Evolutionary conservation across 2,113 vertebrate genomes (phyloP).

Genomic region (Aspidoscelis tigris): DNA sequence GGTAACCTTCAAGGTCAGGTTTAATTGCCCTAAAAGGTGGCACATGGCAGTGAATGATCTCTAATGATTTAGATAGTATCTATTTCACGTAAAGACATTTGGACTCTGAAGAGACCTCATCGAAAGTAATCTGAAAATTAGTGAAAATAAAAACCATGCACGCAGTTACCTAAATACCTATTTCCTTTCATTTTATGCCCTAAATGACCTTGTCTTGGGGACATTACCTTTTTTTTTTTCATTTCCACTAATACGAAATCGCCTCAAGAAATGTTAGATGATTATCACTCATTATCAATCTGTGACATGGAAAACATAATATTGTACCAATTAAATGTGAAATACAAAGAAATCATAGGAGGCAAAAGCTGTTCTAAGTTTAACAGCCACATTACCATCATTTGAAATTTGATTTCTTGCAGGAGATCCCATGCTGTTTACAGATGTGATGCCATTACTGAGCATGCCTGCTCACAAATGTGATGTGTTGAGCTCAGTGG

Average conservation of each 20-base stretch:
- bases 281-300: slow-evolving; percentile 63
- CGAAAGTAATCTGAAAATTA: slow-evolving; percentile 88
- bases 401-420: neutral
- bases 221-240: slow-evolving; percentile 73
- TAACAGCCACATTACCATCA: fast-evolving
- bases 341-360: neutral
- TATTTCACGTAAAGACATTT: slow-evolving; percentile 91
- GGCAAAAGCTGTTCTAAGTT: slow-evolving; percentile 18
- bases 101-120: slow-evolving; percentile 80
- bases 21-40: slow-evolving; percentile 89
- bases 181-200: slow-evolving; percentile 80
- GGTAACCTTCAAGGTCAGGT: slow-evolving; percentile 84
- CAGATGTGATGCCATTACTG: neutral
- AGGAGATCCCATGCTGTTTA: neutral
- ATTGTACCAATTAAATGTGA: slow-evolving; percentile 46
- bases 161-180: slow-evolving; percentile 79
- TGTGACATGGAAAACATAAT: slow-evolving; percentile 71
- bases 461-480: no score
- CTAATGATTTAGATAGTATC: slow-evolving; percentile 99
- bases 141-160: slow-evolving; percentile 86
- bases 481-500: no score
- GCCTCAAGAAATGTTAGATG: slow-evolving; percentile 68
- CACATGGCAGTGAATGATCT: slow-evolving; percentile 87
- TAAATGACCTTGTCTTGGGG: slow-evolving; percentile 72
- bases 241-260: slow-evolving; percentile 71